phyloP scores from a whole-genome alignment of 1,140 invertebrate genomes.

The Drosophila azteca region DNA sequence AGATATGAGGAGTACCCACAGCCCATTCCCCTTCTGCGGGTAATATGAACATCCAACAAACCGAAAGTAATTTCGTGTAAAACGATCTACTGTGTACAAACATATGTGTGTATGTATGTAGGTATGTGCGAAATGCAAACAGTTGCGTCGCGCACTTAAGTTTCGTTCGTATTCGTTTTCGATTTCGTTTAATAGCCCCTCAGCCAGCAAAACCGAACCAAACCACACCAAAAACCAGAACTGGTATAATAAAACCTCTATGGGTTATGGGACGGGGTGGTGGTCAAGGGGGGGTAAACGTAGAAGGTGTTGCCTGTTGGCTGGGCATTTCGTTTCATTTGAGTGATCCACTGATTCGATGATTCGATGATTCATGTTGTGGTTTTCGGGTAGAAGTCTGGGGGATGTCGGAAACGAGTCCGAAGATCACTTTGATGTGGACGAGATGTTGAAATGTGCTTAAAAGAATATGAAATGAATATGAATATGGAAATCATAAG shows the following conservation, averaged over 20 bases:
- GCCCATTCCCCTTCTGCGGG: slow-evolving; percentile 4
- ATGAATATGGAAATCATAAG: slow-evolving; percentile 18
- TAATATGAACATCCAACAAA: slow-evolving; percentile 27
- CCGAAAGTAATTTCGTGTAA: slow-evolving; percentile 46
- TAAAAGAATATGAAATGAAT: slow-evolving; percentile 1
- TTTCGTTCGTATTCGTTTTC: slow-evolving; percentile 47
- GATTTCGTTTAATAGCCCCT: slow-evolving; percentile 38
- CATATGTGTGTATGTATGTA: too few species aligned
- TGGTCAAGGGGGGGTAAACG: slow-evolving; percentile 2
- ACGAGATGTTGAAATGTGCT: background rate
- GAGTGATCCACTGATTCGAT: slow-evolving; percentile 38
- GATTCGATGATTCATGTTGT: slow-evolving; percentile 50
- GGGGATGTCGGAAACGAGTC: background rate
- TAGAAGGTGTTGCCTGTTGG: slow-evolving; percentile 18
- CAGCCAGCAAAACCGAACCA: slow-evolving; percentile 14
- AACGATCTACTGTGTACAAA: slow-evolving; percentile 49
- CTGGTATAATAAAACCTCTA: slow-evolving; percentile 37
- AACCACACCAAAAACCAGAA: slow-evolving; percentile 20
- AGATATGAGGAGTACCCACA: slow-evolving; percentile 18
- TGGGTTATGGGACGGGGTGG: background rate
- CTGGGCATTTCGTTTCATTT: slow-evolving; percentile 43
- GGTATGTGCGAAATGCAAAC: slow-evolving; percentile 58
- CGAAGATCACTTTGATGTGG: background rate
- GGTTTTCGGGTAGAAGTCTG: slow-evolving; percentile 5
- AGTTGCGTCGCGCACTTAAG: slow-evolving; percentile 38